These are phyloP conservation scores for Thumatha senex DNA, from an alignment of 2,888 invertebrate genomes.

Conservation along the genomic window DNA sequence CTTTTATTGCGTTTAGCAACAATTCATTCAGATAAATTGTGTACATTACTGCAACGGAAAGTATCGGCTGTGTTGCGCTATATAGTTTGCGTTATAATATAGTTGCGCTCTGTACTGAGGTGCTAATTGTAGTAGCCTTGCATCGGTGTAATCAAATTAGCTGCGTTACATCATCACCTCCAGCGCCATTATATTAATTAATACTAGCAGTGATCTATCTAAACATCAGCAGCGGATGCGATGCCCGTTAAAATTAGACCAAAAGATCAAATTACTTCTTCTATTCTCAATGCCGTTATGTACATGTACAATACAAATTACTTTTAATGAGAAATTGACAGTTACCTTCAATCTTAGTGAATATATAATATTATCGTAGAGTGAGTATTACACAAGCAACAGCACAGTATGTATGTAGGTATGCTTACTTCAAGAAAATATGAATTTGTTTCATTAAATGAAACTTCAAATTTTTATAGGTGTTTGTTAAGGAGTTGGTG, in stretches of 20 bases:
- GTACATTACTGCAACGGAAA: slow-evolving; percentile 13
- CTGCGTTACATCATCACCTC: slow-evolving; percentile 65
- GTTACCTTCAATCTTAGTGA: no score
- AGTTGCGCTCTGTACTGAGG: slow-evolving; percentile 18
- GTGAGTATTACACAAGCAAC: no score
- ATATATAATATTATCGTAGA: no score
- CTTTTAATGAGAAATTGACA: no score
- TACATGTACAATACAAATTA: no score
- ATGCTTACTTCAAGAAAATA: no score
- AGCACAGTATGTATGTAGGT: no score
- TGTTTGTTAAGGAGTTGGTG: no score
- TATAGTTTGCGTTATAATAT: no score
- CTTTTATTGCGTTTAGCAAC: slow-evolving; percentile 25
- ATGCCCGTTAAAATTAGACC: no score
- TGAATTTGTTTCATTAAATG: no score
- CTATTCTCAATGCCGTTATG: not conserved
- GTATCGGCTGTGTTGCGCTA: slow-evolving; percentile 7
- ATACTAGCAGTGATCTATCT: slow-evolving; percentile 49
- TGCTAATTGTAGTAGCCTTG: slow-evolving; percentile 68
- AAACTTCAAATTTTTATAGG: slow-evolving; percentile 26
- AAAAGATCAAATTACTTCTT: not conserved
- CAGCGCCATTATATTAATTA: slow-evolving; percentile 67
- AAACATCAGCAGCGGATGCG: slow-evolving; percentile 35
- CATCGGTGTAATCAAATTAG: slow-evolving; percentile 74
- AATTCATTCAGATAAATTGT: slow-evolving; percentile 12